These are phyloP conservation scores for Scalopus aquaticus DNA, from an alignment of 2,113 vertebrate genomes.

Conservation along the genomic window DNA sequence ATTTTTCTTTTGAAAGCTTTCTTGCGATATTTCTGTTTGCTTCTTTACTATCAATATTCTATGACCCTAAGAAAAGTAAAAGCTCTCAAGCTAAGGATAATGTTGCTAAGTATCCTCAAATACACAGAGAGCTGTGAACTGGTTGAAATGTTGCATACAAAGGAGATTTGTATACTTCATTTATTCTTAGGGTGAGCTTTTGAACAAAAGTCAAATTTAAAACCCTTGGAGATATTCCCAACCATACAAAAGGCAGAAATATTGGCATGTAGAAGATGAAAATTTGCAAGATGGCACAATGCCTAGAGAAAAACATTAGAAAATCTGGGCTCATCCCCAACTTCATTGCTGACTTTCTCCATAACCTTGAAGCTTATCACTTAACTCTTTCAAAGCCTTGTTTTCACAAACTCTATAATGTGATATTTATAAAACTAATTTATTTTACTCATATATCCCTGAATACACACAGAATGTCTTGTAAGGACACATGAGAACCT, in stretches of 20 bases:
- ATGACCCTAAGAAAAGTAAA: neutral
- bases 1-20: neutral
- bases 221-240: constrained; percentile 58
- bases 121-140: neutral
- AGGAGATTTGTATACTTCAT: constrained; percentile 20
- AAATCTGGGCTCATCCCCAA: constrained; percentile 63
- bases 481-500: neutral
- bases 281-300: constrained; percentile 61
- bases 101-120: neutral
- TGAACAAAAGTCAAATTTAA: constrained; percentile 63
- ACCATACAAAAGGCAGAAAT: constrained; percentile 67
- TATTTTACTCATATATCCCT: neutral
- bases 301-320: constrained; percentile 63
- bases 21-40: neutral
- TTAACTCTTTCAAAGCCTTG: constrained; percentile 58
- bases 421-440: neutral
- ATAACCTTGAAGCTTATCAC: constrained; percentile 63
- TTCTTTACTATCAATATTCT: neutral
- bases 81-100: neutral
- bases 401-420: neutral
- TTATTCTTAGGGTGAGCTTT: constrained; percentile 47
- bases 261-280: constrained; percentile 64
- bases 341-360: constrained; percentile 23
- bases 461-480: neutral
- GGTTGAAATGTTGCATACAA: neutral